A percentile compares a stretch with the other conserved stretches of the same genome.
phyloP scores from a whole-genome alignment of 2,888 invertebrate species.

The Orthonevra nobilis region DNA sequence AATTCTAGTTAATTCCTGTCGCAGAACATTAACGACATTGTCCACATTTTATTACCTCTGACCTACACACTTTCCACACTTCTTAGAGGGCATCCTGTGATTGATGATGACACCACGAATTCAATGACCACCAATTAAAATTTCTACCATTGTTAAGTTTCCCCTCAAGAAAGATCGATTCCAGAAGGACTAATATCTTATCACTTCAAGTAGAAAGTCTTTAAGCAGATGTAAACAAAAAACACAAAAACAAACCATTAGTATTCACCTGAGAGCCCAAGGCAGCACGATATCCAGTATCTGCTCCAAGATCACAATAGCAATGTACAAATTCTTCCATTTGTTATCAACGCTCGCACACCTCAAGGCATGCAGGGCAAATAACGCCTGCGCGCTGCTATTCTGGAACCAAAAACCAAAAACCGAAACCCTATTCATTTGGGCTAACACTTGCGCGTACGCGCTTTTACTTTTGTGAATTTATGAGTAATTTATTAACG shows the following conservation, averaged over 20 bases:
- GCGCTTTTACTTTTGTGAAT: conserved; percentile 65
- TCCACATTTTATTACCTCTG: conserved; percentile 36
- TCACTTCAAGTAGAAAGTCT: conserved; percentile 39
- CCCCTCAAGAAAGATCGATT: background rate
- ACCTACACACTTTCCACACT: conserved; percentile 29
- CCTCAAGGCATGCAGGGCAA: conserved; percentile 60
- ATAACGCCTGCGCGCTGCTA: conserved; percentile 33
- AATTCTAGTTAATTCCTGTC: no score
- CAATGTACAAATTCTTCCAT: conserved; percentile 40
- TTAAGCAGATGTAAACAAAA: conserved; percentile 70
- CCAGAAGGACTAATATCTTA: conserved; percentile 26
- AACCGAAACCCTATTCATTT: conserved; percentile 58
- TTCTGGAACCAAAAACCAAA: no score
- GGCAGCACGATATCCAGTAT: conserved; percentile 39
- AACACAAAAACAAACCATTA: conserved; percentile 70
- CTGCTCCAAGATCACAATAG: conserved; percentile 41
- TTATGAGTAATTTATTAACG: conserved; percentile 71
- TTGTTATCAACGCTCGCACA: conserved; percentile 47
- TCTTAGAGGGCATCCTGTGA: conserved; percentile 22
- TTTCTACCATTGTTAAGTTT: conserved; percentile 2
- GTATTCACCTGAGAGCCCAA: conserved; percentile 66
- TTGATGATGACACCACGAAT: conserved; percentile 47
- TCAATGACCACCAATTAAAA: conserved; percentile 9
- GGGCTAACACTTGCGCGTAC: conserved; percentile 39
- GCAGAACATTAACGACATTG: conserved; percentile 44